phyloP scores from a whole-genome alignment of 2,113 vertebrate species.

The Holacanthus passer region DNA sequence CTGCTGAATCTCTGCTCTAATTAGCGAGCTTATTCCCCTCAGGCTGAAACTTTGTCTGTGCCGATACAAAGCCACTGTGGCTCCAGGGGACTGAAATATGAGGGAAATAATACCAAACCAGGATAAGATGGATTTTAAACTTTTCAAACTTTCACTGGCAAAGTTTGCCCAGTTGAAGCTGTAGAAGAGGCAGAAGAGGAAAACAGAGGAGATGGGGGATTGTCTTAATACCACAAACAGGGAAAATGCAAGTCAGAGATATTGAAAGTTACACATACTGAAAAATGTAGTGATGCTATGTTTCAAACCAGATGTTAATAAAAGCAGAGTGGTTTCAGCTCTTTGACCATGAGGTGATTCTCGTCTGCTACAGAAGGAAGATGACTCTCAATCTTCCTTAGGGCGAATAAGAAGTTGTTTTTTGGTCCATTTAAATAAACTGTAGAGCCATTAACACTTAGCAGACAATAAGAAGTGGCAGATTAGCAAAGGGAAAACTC shows the following conservation, averaged over 20 bases:
- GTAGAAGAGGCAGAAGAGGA: not conserved
- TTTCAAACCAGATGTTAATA: not conserved
- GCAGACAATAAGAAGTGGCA: not conserved
- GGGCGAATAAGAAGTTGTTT: not conserved
- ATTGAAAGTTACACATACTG: not conserved
- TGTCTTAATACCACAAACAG: not conserved
- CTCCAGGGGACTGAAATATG: not conserved
- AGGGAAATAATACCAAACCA: not conserved
- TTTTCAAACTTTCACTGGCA: not conserved
- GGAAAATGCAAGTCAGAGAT: not conserved
- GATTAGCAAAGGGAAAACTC: not conserved
- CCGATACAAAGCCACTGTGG: not conserved
- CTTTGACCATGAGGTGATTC: not conserved
- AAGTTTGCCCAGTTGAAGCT: not conserved
- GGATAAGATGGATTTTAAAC: not conserved
- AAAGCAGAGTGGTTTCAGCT: not conserved
- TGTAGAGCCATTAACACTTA: not conserved
- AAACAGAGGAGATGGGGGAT: not conserved
- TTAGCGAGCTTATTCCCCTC: slow-evolving; percentile 19
- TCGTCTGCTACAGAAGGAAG: not conserved
- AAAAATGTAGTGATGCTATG: not conserved
- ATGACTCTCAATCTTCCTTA: not conserved
- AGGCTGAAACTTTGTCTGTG: not conserved
- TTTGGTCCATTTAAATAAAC: not conserved
- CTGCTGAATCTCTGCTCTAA: slow-evolving; percentile 16